phyloP scores from a whole-genome alignment of 1,140 invertebrate genomes.

The Drosophila tsacasi region DNA sequence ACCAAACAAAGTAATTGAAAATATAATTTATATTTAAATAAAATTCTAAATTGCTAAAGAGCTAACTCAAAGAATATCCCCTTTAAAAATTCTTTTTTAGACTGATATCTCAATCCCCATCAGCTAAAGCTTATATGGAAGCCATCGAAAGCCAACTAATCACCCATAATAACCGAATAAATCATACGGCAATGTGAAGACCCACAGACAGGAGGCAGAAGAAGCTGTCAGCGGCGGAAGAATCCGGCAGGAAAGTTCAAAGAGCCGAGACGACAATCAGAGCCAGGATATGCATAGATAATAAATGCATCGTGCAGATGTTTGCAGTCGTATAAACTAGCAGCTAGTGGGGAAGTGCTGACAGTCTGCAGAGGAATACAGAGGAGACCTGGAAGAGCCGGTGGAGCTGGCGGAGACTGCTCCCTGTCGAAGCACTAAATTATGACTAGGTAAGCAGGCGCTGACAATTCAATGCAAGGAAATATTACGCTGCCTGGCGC shows the following conservation, averaged over 20 bases:
- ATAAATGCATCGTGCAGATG: slow-evolving; percentile 34
- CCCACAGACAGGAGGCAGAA: slow-evolving; percentile 29
- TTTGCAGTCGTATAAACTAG: slow-evolving; percentile 55
- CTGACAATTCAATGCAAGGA: slow-evolving; percentile 77
- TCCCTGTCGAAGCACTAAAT: slow-evolving; percentile 67
- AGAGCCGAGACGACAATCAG: slow-evolving; percentile 64
- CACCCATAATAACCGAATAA: slow-evolving; percentile 44
- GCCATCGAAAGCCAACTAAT: slow-evolving; percentile 31
- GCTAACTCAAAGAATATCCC: no score
- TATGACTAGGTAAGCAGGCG: slow-evolving; percentile 70
- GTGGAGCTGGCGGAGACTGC: slow-evolving; percentile 37
- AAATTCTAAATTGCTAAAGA: not conserved
- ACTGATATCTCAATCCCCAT: slow-evolving; percentile 26
- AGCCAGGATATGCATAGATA: slow-evolving; percentile 57
- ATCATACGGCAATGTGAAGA: slow-evolving; percentile 34
- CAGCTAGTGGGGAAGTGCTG: slow-evolving; percentile 61
- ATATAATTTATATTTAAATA: not conserved
- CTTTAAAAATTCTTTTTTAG: not conserved
- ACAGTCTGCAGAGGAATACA: slow-evolving; percentile 41
- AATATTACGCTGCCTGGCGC: slow-evolving; percentile 36
- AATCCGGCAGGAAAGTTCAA: slow-evolving; percentile 62
- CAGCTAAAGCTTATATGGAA: slow-evolving; percentile 5
- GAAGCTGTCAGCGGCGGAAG: slow-evolving; percentile 20
- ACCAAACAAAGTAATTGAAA: not conserved
- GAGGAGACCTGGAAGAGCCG: slow-evolving; percentile 19